phyloP scores from a whole-genome alignment of 1,140 invertebrate species.

The Eumaeus atala region DNA sequence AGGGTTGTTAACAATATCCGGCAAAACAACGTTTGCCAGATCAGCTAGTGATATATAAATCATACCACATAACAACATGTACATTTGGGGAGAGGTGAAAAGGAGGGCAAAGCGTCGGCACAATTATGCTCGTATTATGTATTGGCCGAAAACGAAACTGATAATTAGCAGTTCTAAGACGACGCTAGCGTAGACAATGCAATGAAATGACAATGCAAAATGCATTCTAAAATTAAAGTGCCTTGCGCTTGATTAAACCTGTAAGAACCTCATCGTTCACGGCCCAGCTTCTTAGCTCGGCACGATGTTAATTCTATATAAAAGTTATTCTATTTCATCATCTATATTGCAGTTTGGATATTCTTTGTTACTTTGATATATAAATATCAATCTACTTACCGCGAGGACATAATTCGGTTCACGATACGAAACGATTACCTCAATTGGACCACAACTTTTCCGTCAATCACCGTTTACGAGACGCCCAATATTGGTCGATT shows the following conservation, averaged over 20 bases:
- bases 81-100: too few relatives aligned
- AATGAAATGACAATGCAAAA: conserved; percentile 25
- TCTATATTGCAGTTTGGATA: conserved; percentile 55
- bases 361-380: conserved; percentile 46
- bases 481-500: conserved; percentile 76
- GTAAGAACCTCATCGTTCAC: conserved; percentile 59
- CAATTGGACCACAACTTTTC: conserved; percentile 82
- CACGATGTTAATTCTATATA: conserved; percentile 51
- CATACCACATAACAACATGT: conserved; percentile 31
- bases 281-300: conserved; percentile 58
- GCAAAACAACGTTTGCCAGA: too few relatives aligned
- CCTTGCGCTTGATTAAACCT: conserved; percentile 45
- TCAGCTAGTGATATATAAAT: not conserved
- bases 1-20: too few relatives aligned
- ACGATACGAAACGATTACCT: conserved; percentile 69
- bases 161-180: not conserved
- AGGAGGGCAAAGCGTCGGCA: too few relatives aligned
- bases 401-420: conserved; percentile 65
- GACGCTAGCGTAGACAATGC: not conserved
- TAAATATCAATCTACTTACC: conserved; percentile 56
- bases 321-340: conserved; percentile 55
- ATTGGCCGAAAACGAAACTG: conserved; percentile 12
- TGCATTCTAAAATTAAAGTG: conserved; percentile 35
- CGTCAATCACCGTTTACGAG: conserved; percentile 81
- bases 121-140: conserved; percentile 9